A percentile compares a stretch with the other conserved stretches of the same genome.
phyloP scores from a whole-genome alignment of 1,140 invertebrate genomes.

The Hestina assimilis region DNA sequence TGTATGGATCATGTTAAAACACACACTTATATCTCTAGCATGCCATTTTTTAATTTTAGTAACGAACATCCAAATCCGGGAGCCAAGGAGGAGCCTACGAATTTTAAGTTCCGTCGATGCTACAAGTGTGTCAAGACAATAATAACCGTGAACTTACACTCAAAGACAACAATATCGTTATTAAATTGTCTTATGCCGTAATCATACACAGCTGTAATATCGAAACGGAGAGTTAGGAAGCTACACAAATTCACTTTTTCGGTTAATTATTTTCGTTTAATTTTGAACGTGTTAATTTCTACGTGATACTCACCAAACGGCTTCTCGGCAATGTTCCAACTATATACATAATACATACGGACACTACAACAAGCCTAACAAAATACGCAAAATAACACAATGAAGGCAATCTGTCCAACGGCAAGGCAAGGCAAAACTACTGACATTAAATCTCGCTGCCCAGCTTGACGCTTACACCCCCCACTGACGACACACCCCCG shows the following conservation, averaged over 20 bases:
- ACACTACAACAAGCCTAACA: slow-evolving; percentile 75
- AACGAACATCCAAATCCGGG: slow-evolving; percentile 50
- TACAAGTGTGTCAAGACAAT: slow-evolving; percentile 38
- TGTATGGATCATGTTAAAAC: slow-evolving; percentile 36
- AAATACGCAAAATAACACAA: slow-evolving; percentile 71
- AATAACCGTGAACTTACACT: no score
- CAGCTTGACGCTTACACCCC: slow-evolving; percentile 64
- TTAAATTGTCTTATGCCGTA: no score
- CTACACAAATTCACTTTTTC: slow-evolving; percentile 49
- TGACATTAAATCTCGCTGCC: slow-evolving; percentile 41
- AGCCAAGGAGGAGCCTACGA: slow-evolving; percentile 58
- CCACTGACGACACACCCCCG: slow-evolving; percentile 56
- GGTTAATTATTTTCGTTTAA: slow-evolving; percentile 29
- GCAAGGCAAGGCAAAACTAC: slow-evolving; percentile 67
- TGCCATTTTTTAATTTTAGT: slow-evolving; percentile 50
- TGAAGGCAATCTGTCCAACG: slow-evolving; percentile 55
- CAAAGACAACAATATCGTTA: no score
- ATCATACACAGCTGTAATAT: slow-evolving; percentile 45
- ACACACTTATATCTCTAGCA: slow-evolving; percentile 61
- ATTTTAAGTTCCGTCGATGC: slow-evolving; percentile 32
- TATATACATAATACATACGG: slow-evolving; percentile 61
- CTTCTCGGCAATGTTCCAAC: slow-evolving; percentile 31
- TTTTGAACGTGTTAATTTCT: slow-evolving; percentile 34
- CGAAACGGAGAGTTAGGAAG: slow-evolving; percentile 45
- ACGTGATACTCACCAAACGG: slow-evolving; percentile 42